These are phyloP conservation scores for Anadara kagoshimensis DNA, from an alignment of 1,140 invertebrate genomes.

Conservation along the genomic window DNA sequence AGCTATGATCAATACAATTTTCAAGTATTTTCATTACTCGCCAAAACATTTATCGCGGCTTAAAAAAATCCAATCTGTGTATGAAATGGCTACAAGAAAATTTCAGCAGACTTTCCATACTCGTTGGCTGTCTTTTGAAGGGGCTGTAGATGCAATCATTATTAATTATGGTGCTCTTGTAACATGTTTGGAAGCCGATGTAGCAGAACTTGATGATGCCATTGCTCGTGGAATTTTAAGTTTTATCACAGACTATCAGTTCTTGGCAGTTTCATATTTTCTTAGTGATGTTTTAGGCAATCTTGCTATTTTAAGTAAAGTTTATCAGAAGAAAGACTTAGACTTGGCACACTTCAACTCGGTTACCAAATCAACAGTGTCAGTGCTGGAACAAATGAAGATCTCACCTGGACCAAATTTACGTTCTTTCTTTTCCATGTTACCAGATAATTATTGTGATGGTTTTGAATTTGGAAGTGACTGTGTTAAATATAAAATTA, in stretches of 20 bases:
- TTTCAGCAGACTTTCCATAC: conserved; percentile 9
- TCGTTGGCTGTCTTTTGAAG: conserved; percentile 9
- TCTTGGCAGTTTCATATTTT: conserved; percentile 5
- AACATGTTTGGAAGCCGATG: neutral
- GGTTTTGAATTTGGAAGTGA: too few relatives aligned
- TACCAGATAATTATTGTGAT: too few relatives aligned
- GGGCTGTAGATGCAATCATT: neutral
- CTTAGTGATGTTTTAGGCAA: neutral
- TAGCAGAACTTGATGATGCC: neutral
- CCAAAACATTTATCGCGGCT: neutral
- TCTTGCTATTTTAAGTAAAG: neutral
- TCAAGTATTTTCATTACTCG: conserved; percentile 6
- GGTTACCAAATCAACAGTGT: too few relatives aligned
- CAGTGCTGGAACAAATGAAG: too few relatives aligned
- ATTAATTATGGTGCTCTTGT: neutral
- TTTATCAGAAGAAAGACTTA: neutral
- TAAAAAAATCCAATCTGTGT: neutral
- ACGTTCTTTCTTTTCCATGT: too few relatives aligned
- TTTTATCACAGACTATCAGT: conserved; percentile 3
- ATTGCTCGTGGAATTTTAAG: neutral
- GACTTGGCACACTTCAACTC: too few relatives aligned
- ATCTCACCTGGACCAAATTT: too few relatives aligned
- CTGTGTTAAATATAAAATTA: too few relatives aligned
- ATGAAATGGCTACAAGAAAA: conserved; percentile 1
- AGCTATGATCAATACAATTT: neutral